Evolutionary conservation across 2,888 invertebrate genomes (phyloP), one percentile per base, ranked within the genome.

Genomic region (Aleiodes leptofemur): DNA sequence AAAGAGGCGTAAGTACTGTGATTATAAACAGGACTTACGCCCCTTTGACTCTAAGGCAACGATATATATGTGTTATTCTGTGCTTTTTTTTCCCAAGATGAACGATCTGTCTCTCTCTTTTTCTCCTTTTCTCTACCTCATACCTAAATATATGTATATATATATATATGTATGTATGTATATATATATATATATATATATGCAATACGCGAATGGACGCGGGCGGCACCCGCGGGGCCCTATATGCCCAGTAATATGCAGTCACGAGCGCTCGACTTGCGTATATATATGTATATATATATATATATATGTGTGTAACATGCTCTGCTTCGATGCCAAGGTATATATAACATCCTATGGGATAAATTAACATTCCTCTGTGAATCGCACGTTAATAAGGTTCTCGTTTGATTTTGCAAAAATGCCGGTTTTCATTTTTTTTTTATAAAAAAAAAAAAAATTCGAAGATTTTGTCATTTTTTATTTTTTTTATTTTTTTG

Each of bases 301-400:
- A 23, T 23, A 23, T 23, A 23, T 64, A 43, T 23, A 43, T 64
- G 16, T 64, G 64, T 43, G 64, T 64, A 64, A 64, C 64, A 64
- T 68, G 68, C 66, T 29, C 29, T 50, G 66, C 68, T 51, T 68
- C 51, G 68, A 50, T 51, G 68, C 68, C 68, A 9, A 29, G 31
- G 23, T 23, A 23, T 23, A 23, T 59, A 59, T 59, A 59, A 51
- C 31, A 71, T 66, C 71, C 66, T 50, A 34, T 64, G 64, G 66
- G 74, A 75, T 66, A 75, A 75, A 75, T 75, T 75, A 75, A 75
- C 74, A 75, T 75, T 75, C 74, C 74, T 50, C 43, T 53, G 56
- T 64, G 57, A 66, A 75, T 75, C 74, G 71, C 71, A 66, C 57
- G 66, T 57, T 75, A 75, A 75, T 75, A 75, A 75, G 74, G 71